These are phyloP conservation scores for Seriola aureovittata DNA, from an alignment of 2,113 vertebrate species.

Conservation along the genomic window DNA sequence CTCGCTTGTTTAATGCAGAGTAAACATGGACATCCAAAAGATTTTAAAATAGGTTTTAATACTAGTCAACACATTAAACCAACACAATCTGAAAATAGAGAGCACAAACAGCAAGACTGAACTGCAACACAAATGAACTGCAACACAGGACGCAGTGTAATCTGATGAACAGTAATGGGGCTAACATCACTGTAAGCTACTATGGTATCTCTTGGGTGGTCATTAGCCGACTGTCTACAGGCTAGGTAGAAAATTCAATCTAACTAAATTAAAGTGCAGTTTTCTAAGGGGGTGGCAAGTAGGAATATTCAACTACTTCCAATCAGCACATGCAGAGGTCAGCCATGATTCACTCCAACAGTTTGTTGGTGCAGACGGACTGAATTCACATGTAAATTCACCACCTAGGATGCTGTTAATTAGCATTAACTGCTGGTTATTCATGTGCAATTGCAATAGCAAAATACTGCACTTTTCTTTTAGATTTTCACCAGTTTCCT, in stretches of 20 bases:
- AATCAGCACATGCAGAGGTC: constrained; percentile 25
- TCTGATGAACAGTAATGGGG: constrained; percentile 58
- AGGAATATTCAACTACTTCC: constrained; percentile 24
- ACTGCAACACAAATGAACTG: constrained; percentile 29
- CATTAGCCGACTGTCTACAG: constrained; percentile 65
- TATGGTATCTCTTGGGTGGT: constrained; percentile 56
- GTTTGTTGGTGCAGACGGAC: neutral
- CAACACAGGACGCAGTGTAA: constrained; percentile 46
- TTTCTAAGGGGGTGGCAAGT: constrained; percentile 18
- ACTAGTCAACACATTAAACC: neutral
- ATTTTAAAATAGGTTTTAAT: constrained; percentile 10
- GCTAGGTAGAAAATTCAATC: constrained; percentile 51
- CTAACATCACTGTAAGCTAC: constrained; percentile 46
- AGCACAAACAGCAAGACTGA: constrained; percentile 17
- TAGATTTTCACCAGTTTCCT: neutral
- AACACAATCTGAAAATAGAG: constrained; percentile 13
- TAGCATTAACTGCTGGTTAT: constrained; percentile 32
- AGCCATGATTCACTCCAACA: constrained; percentile 17
- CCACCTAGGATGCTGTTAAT: neutral
- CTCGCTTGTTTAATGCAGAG: neutral
- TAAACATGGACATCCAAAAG: constrained; percentile 10
- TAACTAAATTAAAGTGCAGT: constrained; percentile 56
- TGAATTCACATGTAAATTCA: constrained; percentile 23
- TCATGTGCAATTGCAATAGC: constrained; percentile 2
- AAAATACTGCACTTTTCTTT: neutral